Evolutionary conservation across 2,888 invertebrate species (phyloP), one percentile per base, ranked within the genome.

Genomic region (Reticulitermes lucifugus): DNA sequence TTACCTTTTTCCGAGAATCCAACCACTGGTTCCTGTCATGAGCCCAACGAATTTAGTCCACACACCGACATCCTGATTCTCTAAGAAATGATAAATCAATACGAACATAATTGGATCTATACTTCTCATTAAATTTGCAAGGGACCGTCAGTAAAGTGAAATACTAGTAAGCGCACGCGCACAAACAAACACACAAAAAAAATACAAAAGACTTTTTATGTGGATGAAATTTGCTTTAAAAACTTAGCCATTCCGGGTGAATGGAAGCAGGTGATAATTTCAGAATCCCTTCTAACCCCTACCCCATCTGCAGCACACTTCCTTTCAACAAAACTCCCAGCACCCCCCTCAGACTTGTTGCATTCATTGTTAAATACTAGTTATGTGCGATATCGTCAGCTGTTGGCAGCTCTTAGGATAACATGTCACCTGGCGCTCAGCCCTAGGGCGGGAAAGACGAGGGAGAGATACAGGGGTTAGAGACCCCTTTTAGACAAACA

Each of bases 371-470:
- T 85, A 83, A 82, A 82, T 71, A 71, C 79, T 80, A 84, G 84
- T 84, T 84, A 29, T n/a, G 51, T 79, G 41, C 46, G n/a, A 65
- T 79, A 41, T 18, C 70, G 85, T 85, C 85, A 85, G 85, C 85
- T 85, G 85, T 83, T 85, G n/a, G 70, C 59, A 83, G 73, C 59
- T 73, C 80, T 73, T 85, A 82, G 85, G 85, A 85, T 83, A 85
- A 85, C 85, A 85, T 85, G 85, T 85, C 85, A 85, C 85, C 85
- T 85, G 85, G 85, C 79, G 65, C 65, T 25, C 60, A 65, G 55
- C 79, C 65, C 65, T 43, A 10, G 65, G 65, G 65, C 65, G 65
- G 65, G 65, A 65, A 55, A 65, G n/a, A 51, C 79, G 79, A 46
- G 55, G 73, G 81, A 83, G 80, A 55, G 35, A 65, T 77, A 73